Percentiles rank a stretch among this genome's conserved stretches.
Conservation (phyloP, 1,140 invertebrate genomes). For the Ridgeia piscesae region DNA sequence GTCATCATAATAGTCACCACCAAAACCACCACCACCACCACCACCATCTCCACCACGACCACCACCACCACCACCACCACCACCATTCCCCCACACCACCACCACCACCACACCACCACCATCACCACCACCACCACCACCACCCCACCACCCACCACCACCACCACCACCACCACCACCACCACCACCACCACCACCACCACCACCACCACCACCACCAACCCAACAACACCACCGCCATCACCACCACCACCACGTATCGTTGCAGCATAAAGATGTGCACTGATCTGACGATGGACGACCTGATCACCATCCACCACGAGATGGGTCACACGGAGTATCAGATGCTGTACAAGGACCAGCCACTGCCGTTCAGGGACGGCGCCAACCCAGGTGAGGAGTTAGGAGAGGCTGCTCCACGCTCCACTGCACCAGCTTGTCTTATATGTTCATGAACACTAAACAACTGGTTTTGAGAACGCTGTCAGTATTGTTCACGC, state of each 20-base stretch:
- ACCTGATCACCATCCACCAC: constrained; percentile 70
- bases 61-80: too few species aligned
- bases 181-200: too few species aligned
- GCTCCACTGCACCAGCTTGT: background rate
- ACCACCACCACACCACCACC: too few species aligned
- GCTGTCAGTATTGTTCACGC: background rate
- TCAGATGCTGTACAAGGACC: constrained; percentile 69
- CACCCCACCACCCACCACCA: background rate
- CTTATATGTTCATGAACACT: background rate
- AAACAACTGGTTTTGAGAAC: background rate
- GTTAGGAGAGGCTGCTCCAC: background rate
- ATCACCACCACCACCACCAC: too few species aligned
- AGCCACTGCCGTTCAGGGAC: constrained; percentile 40
- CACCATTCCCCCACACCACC: too few species aligned
- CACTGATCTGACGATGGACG: constrained; percentile 51
- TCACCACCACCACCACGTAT: background rate
- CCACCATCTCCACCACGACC: too few species aligned
- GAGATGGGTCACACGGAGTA: constrained; percentile 76
- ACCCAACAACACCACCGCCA: too few species aligned
- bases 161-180: background rate
- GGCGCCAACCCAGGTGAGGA: background rate
- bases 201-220: too few species aligned
- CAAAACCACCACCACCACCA: background rate
- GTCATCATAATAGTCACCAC: background rate
- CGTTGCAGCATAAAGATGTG: constrained; percentile 36